Evolutionary conservation across 2,888 invertebrate species (phyloP).

Genomic region (Drosophila conformis): DNA sequence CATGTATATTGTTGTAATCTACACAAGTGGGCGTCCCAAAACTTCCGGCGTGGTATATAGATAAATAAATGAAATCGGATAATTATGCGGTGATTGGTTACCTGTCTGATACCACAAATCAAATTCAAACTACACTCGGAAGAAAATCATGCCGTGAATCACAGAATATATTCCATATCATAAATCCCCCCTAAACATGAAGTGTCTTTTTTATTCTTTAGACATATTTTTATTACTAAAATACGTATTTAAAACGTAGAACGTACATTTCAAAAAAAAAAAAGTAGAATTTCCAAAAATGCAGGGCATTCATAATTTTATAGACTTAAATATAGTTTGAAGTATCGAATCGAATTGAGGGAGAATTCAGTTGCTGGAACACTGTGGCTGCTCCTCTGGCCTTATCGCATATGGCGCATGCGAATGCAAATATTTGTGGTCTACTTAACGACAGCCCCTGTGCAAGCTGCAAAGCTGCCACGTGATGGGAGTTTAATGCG

Average conservation of each 20-base stretch:
- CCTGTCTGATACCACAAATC: background rate
- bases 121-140: background rate
- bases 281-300: too few relatives aligned
- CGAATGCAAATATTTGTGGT: slow-evolving; percentile 69
- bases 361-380: slow-evolving; percentile 22
- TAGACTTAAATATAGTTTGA: background rate
- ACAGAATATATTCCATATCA: too few relatives aligned
- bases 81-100: slow-evolving; percentile 40
- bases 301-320: too few relatives aligned
- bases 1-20: slow-evolving; percentile 12
- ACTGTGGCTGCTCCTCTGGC: background rate
- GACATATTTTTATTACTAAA: background rate
- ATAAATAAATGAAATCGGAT: slow-evolving; percentile 44
- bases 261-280: too few relatives aligned
- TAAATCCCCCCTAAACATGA: too few relatives aligned
- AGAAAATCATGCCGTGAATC: background rate
- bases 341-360: background rate
- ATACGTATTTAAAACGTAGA: too few relatives aligned
- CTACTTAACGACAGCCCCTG: slow-evolving; percentile 35
- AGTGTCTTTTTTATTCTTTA: background rate
- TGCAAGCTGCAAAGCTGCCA: slow-evolving; percentile 26
- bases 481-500: slow-evolving; percentile 15
- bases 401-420: slow-evolving; percentile 43
- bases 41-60: slow-evolving; percentile 40
- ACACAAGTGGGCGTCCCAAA: background rate